A percentile compares a stretch with the other conserved stretches of the same genome.
Conservation (phyloP, 1,140 invertebrate genomes). For the Lordiphosa mommai region DNA sequence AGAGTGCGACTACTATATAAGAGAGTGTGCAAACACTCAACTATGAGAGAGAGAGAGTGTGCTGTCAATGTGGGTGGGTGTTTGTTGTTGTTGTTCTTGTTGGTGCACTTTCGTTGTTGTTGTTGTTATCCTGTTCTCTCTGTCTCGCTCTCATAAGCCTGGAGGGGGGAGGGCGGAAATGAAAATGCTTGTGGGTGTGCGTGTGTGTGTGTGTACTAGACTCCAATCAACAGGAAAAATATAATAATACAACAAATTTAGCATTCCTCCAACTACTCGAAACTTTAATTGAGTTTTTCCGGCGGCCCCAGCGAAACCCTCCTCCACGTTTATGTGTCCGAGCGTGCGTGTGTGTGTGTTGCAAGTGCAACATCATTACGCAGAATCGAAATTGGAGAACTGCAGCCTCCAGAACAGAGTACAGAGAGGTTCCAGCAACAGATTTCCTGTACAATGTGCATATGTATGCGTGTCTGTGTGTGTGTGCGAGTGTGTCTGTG, state of each 20-base stretch:
- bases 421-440: constrained; percentile 49
- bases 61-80: constrained; percentile 52
- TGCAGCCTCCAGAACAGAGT: constrained; percentile 15
- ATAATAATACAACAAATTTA: too few species aligned
- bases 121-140: constrained; percentile 53
- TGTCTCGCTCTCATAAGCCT: constrained; percentile 1
- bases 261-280: constrained; percentile 16
- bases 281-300: constrained; percentile 73
- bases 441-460: constrained; percentile 66
- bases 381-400: constrained; percentile 64
- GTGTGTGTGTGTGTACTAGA: not conserved
- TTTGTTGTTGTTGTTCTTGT: constrained; percentile 22
- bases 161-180: constrained; percentile 2
- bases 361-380: constrained; percentile 55
- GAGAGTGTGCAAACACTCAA: constrained; percentile 4
- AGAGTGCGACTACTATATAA: constrained; percentile 8
- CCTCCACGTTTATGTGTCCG: constrained; percentile 12
- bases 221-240: not conserved
- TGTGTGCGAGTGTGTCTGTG: constrained; percentile 1
- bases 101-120: constrained; percentile 42
- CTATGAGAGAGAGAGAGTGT: constrained; percentile 25
- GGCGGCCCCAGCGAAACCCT: constrained; percentile 34
- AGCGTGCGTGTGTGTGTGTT: constrained; percentile 15
- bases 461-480: constrained; percentile 1
- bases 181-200: constrained; percentile 11